These are phyloP conservation scores for Donacobius atricapilla DNA, from an alignment of 2,113 vertebrate species.

Conservation along the genomic window DNA sequence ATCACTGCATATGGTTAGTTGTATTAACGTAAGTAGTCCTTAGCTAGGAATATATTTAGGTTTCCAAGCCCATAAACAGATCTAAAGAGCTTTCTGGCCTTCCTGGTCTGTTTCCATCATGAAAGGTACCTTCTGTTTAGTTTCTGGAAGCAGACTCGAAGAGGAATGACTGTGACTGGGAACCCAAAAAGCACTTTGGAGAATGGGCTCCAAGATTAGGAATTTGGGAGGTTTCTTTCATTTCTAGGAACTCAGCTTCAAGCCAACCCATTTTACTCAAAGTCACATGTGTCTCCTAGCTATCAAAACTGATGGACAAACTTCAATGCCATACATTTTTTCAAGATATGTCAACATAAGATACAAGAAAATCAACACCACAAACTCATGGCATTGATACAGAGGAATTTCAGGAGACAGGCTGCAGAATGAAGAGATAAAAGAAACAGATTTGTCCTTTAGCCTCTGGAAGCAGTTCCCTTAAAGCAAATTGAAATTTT, in stretches of 20 bases:
- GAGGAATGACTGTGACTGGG: neutral
- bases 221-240: neutral
- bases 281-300: neutral
- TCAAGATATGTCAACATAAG: neutral
- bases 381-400: neutral
- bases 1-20: neutral
- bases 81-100: slow-evolving; percentile 47
- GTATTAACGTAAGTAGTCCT: neutral
- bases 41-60: slow-evolving; percentile 34
- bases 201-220: neutral
- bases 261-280: neutral
- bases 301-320: neutral
- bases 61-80: slow-evolving; percentile 53
- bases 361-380: neutral
- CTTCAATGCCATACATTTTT: neutral
- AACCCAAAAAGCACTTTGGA: neutral
- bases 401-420: neutral
- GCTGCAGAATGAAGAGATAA: neutral
- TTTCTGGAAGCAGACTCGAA: slow-evolving; percentile 14
- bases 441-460: neutral
- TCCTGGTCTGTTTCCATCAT: slow-evolving; percentile 13
- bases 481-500: neutral
- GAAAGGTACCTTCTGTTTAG: slow-evolving; percentile 35
- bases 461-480: neutral
- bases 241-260: neutral